Evolutionary conservation across 1,140 invertebrate genomes (phyloP), one percentile per base, ranked within the genome.

Genomic region (Microplitis mediator): DNA sequence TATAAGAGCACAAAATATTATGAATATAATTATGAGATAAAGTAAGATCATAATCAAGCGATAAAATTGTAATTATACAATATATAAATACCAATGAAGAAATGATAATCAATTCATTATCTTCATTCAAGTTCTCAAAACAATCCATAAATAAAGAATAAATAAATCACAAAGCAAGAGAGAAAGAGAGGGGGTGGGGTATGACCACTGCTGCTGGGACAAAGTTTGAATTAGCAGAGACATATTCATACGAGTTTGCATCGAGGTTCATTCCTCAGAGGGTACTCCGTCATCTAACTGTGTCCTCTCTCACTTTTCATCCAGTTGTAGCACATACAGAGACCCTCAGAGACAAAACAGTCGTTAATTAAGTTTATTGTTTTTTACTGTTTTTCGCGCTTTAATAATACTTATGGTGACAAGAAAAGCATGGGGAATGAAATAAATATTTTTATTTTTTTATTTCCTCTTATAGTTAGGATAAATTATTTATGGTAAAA

Each of bases 241-340:
- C 85, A 87, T 87, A 87, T 87, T 87, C 86, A 87, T 86, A 87
- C 85, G 85, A 85, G 85, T 87, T 86, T 84, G 84, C 85, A 86
- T 86, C 83, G 86, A 86, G 84, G 85, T 85, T 86, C 82, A 84
- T 81, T 86, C 86, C 86, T 87, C 84, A 75, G 86, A 87, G 86
- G 84, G 83, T 82, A 86, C 84, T 87, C 86, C 83, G 85, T 87
- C 86, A 87, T 87, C 84, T 87, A 83, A 75, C 80, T 83, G 79
- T 81, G 84, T 83, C 79, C 60, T 62, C 60, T 31, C 34, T 62
- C 35, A 58, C 56, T 58, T 58, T 16, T 58, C 16, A 23, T 5
- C 56, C 16, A 80, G 80, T 83, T 16, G 56, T 78, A 80, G 80
- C 68, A 65, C 76, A 77, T 65, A 65, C 77, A 78, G 75, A 80